Evolutionary conservation across 2,888 invertebrate genomes (phyloP), one percentile per base, ranked within the genome.

Genomic region (Argyresthia goedartella): DNA sequence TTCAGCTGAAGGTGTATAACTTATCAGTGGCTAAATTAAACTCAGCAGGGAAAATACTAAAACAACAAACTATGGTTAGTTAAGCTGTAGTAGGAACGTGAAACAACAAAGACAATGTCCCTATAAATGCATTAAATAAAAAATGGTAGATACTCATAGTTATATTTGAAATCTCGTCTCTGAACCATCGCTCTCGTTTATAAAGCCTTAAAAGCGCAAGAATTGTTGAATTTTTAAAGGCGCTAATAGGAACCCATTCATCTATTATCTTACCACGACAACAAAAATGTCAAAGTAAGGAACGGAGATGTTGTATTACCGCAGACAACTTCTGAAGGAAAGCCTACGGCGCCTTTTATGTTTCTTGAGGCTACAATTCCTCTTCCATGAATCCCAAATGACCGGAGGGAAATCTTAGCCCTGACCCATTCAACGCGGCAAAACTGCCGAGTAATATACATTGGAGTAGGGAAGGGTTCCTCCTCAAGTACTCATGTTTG

Each of bases 371-470:
- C 84, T 76, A 82, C 84, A 82, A 82, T 81, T 81, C 65, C 76
- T 78, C 71, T 80, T 73, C 82, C 84, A 86, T 86, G 86, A 85
- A 86, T 86, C 77, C 73, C 81, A 85, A 85, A 86, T 86, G 85
- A 81, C 86, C 86, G 77, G 76, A 82, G 86, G 86, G 86, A 86
- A 85, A 86, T 85, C 85, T 85, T 82, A 85, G 75, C 82, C 81
- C 73, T 82, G 84, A 85, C 84, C 84, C 70, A 80, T 85, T 86
- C 86, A 85, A 75, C 62, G 67, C 60, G n/a, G 50, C 42, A 71
- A 70, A 73, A 69, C 61, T 64, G 66, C 69, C 62, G 34, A 51
- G 50, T 34, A n/a, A n/a, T 13, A 41, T 42, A 14, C 13, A 14
- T 34, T 6, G 44, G 16, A 42, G 63, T 11, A 35, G 14, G 16